Percentiles rank a stretch among this genome's conserved stretches.
phyloP scores from a whole-genome alignment of 1,140 invertebrate species.

The Musca domestica region DNA sequence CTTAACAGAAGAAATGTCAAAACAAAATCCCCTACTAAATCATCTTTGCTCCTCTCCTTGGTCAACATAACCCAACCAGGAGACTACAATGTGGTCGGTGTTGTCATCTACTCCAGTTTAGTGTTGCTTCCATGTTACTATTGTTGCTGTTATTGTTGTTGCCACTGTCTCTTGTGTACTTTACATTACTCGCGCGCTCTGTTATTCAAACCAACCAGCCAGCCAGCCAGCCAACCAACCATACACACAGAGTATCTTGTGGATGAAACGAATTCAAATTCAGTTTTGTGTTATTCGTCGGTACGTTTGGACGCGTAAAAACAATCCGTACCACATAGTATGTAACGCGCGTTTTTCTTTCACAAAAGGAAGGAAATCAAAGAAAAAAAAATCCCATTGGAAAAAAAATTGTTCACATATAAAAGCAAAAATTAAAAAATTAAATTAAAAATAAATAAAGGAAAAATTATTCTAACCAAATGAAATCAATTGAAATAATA shows the following conservation, averaged over 20 bases:
- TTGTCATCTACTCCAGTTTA: too few relatives aligned
- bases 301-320: conserved; percentile 40
- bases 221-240: background rate
- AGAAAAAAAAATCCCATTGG: background rate
- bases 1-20: too few relatives aligned
- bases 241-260: conserved; percentile 24
- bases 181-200: conserved; percentile 25
- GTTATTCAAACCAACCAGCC: too few relatives aligned
- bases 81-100: too few relatives aligned
- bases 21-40: too few relatives aligned
- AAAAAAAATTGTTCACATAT: too few relatives aligned
- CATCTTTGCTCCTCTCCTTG: too few relatives aligned
- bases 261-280: conserved; percentile 27
- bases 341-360: conserved; percentile 27
- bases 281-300: conserved; percentile 46
- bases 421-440: background rate
- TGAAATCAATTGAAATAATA: too few relatives aligned
- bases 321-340: too few relatives aligned
- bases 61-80: too few relatives aligned
- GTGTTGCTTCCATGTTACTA: background rate
- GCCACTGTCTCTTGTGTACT: background rate
- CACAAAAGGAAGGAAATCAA: background rate
- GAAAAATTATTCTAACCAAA: too few relatives aligned
- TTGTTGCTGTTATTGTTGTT: background rate
- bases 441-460: background rate